These are phyloP conservation scores for Scaptomyza polygonia DNA, from an alignment of 2,888 invertebrate genomes.

Conservation along the genomic window DNA sequence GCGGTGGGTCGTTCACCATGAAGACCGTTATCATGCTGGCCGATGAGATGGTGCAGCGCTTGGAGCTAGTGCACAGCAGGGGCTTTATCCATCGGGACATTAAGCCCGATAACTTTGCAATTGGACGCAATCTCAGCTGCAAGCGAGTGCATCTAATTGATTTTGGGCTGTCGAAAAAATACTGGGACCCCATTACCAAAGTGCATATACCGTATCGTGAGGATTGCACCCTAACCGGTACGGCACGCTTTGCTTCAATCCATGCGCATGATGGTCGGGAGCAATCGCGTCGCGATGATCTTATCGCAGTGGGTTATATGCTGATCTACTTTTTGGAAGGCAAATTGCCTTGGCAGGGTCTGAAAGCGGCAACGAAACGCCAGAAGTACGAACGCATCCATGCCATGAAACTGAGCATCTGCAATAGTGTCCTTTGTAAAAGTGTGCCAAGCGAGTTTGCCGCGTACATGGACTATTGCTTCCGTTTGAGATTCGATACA, in stretches of 20 bases:
- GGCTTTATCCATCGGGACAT: conserved; percentile 98
- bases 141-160: conserved; percentile 99
- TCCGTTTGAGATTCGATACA: conserved; percentile 96
- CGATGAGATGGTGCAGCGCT: conserved; percentile 96
- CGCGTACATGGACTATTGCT: conserved; percentile 97
- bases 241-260: conserved; percentile 94
- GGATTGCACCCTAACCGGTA: conserved; percentile 95
- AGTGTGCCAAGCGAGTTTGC: conserved; percentile 94
- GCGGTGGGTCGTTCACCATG: conserved; percentile 97
- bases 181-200: conserved; percentile 95
- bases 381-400: conserved; percentile 99
- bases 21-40: conserved; percentile 99
- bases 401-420: conserved; percentile 98
- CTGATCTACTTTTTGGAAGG: conserved; percentile 99
- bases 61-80: conserved; percentile 98
- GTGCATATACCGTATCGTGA: conserved; percentile 99
- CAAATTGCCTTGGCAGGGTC: conserved; percentile 98
- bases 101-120: conserved; percentile 98
- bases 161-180: conserved; percentile 99
- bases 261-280: conserved; percentile 99
- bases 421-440: conserved; percentile 90
- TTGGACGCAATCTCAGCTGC: conserved; percentile 97
- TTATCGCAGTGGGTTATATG: conserved; percentile 98
- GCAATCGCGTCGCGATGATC: conserved; percentile 97
- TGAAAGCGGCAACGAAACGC: conserved; percentile 98